Percentiles rank a stretch among this genome's conserved stretches.
These are phyloP conservation scores for Rhabdomys pumilio DNA, from an alignment of 2,797 vertebrate species.

Conservation along the genomic window DNA sequence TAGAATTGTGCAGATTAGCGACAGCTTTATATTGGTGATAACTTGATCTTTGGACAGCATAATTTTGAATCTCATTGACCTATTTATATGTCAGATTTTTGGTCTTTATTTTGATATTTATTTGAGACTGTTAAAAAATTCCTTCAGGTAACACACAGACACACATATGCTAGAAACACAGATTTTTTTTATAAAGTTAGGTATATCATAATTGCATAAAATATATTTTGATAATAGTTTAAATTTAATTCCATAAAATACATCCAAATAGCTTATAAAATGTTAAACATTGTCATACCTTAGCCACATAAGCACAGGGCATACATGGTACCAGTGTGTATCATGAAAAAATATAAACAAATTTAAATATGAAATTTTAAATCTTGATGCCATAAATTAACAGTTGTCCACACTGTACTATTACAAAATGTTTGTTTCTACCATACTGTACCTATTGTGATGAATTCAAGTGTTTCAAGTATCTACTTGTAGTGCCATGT, in stretches of 20 bases:
- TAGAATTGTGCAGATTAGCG: conserved; percentile 7
- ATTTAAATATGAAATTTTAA: not conserved
- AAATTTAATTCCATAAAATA: not conserved
- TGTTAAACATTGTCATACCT: not conserved
- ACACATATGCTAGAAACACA: not conserved
- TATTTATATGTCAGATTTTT: not conserved
- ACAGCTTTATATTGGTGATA: conserved; percentile 33
- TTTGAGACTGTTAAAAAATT: not conserved
- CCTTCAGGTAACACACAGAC: not conserved
- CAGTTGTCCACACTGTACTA: not conserved
- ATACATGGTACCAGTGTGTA: not conserved
- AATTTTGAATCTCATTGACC: not conserved
- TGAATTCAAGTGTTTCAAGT: not conserved
- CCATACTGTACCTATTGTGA: not conserved
- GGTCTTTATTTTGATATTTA: not conserved
- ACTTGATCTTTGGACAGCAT: not conserved
- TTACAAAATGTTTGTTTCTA: not conserved
- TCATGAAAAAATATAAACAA: not conserved
- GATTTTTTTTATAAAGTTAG: not conserved
- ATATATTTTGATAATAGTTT: not conserved
- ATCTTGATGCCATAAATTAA: not conserved
- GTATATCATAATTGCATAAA: not conserved
- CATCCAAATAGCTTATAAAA: not conserved
- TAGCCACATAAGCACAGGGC: not conserved
- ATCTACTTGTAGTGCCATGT: not conserved